Evolutionary conservation across 2,888 invertebrate species (phyloP), one percentile per base, ranked within the genome.

Genomic region (Cephonodes hylas): DNA sequence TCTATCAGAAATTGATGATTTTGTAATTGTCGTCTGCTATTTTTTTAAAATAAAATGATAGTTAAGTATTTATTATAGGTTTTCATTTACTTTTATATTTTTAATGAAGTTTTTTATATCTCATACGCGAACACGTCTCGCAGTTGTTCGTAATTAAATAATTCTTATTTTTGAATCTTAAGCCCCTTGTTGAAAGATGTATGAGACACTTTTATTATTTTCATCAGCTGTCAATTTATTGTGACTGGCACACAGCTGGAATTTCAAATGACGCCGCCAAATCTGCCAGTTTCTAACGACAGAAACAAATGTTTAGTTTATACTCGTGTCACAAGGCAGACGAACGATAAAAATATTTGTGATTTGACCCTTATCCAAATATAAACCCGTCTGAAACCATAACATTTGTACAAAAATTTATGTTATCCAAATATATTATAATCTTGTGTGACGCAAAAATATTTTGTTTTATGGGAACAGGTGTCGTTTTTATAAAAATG

Each of bases 381-480:
- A 62, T 60, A 66, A 56, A 53, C 53, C 18, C 53, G 27, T 53
- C 53, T 31, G 18, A 53, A 53, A 18, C 20, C 20, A 13, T n/a
- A 53, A 44, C 59, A 59, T 44, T 59, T 44, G 59, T 25, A 44
- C 53, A 53, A 20, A 44, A 64, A 67, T 65, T 65, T 65, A 64
- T 62, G 61, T 59, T n/a, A 18, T 34, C 34, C 38, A 46, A 38
- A 59, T 60, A 45, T 63, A 64, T 66, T 62, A 64, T 58, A 65
- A 60, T 48, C 60, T 67, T 66, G 53, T 48, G 60, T 73, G 70
- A 72, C 68, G 69, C 66, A 67, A 58, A 42, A 62, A 66, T 60
- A 66, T 69, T 53, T 53, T 53, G 62, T 68, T 71, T 69, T 66
- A 66, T 68, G 64, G 38, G 62, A 71, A 60, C 72, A 73, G 72